Base-by-base conservation (phyloP, 1,140 invertebrate species). In the Sinonovacula constricta region DNA sequence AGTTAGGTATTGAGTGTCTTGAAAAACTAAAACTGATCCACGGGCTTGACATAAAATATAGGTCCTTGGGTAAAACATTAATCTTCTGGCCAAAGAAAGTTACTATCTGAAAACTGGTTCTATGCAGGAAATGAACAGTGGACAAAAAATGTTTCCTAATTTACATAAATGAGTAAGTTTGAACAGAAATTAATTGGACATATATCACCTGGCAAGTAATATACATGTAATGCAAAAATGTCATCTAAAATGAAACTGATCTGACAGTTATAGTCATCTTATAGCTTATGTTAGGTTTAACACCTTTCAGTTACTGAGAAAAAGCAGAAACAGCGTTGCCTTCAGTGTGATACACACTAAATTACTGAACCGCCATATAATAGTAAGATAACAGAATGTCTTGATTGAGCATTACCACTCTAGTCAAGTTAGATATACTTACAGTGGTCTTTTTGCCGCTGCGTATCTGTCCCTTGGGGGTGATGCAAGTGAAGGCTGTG, bases 401-500 rank as follows among this genome's bases (percentile, higher is more conserved):
- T 10, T 14, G 54, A 14, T n/a, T n/a, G n/a, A n/a, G n/a, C n/a
- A n/a, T n/a, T n/a, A n/a, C n/a, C n/a, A n/a, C n/a, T n/a, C n/a
- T n/a, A n/a, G n/a, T n/a, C n/a, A n/a, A n/a, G n/a, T n/a, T n/a
- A n/a, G n/a, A n/a, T n/a, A 24, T 26, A 80, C 62, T 81, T 78
- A 90, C 90, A 78, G 88, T 85, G 56, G 77, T 83, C 76, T 90
- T 89, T 74, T 90, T 89, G 36, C 91, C 91, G 82, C 84, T 87
- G 36, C 83, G 84, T 24, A 91, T 84, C 3, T 80, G 67, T 30
- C 89, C 90, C 63, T 83, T 83, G 10, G 81, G 77, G 2, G 82
- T 77, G 7, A 88, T 36, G 71, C 89, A 90, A n/a, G 76, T 77
- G 81, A 91, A 91, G 34, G 82, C 69, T 10, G 82, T 66, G n/a